phyloP scores from a whole-genome alignment of 2,888 invertebrate genomes.

The Argyresthia albistria region DNA sequence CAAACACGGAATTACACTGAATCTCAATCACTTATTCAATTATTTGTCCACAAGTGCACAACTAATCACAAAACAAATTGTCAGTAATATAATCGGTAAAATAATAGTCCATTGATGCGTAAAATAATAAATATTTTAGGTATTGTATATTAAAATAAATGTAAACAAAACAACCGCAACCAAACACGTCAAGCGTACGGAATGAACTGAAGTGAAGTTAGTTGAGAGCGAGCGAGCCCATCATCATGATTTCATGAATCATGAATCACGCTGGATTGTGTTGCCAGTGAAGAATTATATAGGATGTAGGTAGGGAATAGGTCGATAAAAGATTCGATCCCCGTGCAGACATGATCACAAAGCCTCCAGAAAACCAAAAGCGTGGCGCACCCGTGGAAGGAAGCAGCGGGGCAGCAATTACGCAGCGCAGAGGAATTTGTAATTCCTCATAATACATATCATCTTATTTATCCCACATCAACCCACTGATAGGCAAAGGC shows the following conservation, averaged over 20 bases:
- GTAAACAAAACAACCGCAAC: slow-evolving; percentile 21
- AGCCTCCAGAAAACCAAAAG: too few species aligned
- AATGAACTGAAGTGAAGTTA: slow-evolving; percentile 20
- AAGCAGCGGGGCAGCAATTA: too few species aligned
- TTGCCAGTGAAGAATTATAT: background rate
- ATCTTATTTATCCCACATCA: too few species aligned
- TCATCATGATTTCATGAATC: background rate
- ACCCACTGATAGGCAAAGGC: too few species aligned
- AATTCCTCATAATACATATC: too few species aligned
- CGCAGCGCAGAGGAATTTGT: too few species aligned
- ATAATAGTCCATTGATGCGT: background rate
- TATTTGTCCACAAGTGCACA: slow-evolving; percentile 26
- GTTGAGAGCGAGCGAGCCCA: slow-evolving; percentile 5
- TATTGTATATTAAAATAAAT: slow-evolving; percentile 1
- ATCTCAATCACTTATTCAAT: background rate
- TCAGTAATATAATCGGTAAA: background rate
- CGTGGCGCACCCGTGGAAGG: too few species aligned
- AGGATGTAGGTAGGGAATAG: too few species aligned
- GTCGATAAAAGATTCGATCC: too few species aligned
- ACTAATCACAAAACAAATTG: slow-evolving; percentile 27
- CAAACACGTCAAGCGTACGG: slow-evolving; percentile 14
- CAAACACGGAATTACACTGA: slow-evolving; percentile 10
- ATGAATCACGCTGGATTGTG: background rate
- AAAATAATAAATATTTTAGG: background rate
- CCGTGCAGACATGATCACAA: too few species aligned